Evolutionary conservation across 2,888 invertebrate genomes (phyloP).

Genomic region (Coenonympha glycerion): DNA sequence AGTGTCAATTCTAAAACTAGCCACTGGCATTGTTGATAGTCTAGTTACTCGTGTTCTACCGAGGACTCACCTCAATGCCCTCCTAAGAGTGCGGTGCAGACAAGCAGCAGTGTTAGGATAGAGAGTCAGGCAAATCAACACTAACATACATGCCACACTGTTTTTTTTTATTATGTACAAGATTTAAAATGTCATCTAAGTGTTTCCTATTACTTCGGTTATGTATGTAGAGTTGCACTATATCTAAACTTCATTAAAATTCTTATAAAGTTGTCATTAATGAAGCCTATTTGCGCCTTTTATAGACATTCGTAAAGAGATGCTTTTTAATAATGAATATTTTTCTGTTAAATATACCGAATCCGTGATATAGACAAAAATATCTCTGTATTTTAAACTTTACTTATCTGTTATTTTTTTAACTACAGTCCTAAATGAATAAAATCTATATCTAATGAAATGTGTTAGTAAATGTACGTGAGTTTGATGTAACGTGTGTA

Average conservation of each 20-base stretch:
- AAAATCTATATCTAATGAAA: background rate
- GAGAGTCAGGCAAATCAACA: conserved; percentile 60
- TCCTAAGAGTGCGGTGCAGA: conserved; percentile 68
- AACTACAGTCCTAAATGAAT: background rate
- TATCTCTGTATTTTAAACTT: no score
- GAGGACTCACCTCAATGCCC: conserved; percentile 71
- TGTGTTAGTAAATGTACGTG: conserved; percentile 2
- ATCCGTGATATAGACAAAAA: no score
- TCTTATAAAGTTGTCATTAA: no score
- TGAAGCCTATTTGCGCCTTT: no score
- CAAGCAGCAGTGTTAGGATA: conserved; percentile 67
- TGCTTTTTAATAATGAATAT: no score
- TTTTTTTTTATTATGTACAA: conserved; percentile 8
- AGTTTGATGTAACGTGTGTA: conserved; percentile 10
- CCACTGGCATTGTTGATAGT: conserved; percentile 27
- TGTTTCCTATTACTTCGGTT: background rate
- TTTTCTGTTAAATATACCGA: no score
- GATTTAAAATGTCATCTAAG: background rate
- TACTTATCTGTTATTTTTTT: no score
- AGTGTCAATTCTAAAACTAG: no score
- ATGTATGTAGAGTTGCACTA: no score
- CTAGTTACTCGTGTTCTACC: conserved; percentile 9
- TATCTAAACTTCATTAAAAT: no score
- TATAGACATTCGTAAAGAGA: no score
- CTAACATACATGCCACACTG: conserved; percentile 45